phyloP scores from a whole-genome alignment of 2,797 vertebrate genomes.

The Pipistrellus pipistrellus region DNA sequence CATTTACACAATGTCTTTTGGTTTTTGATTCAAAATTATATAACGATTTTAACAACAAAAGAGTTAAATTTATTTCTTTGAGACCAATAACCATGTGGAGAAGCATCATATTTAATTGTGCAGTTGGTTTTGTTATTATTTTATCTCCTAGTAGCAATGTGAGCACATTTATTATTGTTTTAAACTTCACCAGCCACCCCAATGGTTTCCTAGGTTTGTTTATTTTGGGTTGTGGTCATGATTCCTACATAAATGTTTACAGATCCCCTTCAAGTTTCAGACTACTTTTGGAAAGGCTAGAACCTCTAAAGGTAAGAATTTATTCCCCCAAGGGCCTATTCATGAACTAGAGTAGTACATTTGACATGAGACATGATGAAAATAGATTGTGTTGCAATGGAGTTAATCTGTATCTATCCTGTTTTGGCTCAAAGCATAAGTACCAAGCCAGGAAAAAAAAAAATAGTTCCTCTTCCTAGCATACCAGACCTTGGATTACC shows the following conservation, averaged over 20 bases:
- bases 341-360: background rate
- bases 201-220: constrained; percentile 77
- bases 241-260: constrained; percentile 81
- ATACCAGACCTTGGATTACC: constrained; percentile 43
- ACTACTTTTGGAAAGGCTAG: constrained; percentile 65
- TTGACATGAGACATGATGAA: background rate
- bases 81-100: constrained; percentile 9
- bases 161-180: constrained; percentile 78
- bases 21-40: constrained; percentile 37
- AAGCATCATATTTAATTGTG: constrained; percentile 61
- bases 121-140: constrained; percentile 72
- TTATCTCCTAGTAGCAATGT: constrained; percentile 77
- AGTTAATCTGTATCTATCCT: constrained; percentile 15
- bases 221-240: constrained; percentile 78
- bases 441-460: background rate
- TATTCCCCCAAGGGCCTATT: background rate
- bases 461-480: background rate
- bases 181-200: constrained; percentile 72
- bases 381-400: constrained; percentile 15
- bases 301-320: constrained; percentile 59
- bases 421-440: constrained; percentile 48
- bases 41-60: constrained; percentile 47
- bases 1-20: background rate
- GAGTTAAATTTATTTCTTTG: constrained; percentile 66
- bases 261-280: constrained; percentile 72